These are phyloP conservation scores for Eupithecia subumbrata DNA, from an alignment of 2,888 invertebrate genomes.

Conservation along the genomic window DNA sequence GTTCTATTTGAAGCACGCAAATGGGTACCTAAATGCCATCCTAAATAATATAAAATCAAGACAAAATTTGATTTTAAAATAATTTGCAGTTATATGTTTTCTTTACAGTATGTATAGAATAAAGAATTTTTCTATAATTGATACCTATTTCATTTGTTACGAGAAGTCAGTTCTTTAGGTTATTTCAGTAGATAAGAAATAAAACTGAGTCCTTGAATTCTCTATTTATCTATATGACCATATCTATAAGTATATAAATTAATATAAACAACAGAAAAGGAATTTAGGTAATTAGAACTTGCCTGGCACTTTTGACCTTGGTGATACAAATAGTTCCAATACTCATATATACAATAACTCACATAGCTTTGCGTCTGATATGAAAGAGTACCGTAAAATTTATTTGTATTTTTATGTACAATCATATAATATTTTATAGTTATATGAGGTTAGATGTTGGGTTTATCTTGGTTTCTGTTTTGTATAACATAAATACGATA, in stretches of 20 bases:
- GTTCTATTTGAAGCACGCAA: constrained; percentile 50
- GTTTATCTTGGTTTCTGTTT: not conserved
- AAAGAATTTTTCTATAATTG: not conserved
- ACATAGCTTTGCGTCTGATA: not conserved
- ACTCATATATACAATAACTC: too few relatives aligned
- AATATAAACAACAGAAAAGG: not conserved
- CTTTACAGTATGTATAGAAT: not conserved
- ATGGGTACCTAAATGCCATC: constrained; percentile 1
- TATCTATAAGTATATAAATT: not conserved
- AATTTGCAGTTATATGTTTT: not conserved
- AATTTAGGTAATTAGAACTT: not conserved
- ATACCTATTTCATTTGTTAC: not conserved
- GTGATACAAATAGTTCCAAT: not conserved
- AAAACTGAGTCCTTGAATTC: not conserved
- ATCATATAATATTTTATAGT: constrained; percentile 3
- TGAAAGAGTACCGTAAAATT: not conserved
- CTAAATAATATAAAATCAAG: not conserved
- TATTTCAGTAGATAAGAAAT: not conserved
- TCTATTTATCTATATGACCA: not conserved
- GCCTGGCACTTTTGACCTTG: not conserved
- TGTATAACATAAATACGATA: not conserved
- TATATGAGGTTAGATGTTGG: not conserved
- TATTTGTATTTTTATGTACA: not conserved
- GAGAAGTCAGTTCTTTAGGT: not conserved
- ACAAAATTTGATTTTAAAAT: not conserved